Percentiles rank a stretch among this genome's conserved stretches.
These are phyloP conservation scores for Phylloscopus whistleri DNA, from an alignment of 2,113 vertebrate species.

Conservation along the genomic window DNA sequence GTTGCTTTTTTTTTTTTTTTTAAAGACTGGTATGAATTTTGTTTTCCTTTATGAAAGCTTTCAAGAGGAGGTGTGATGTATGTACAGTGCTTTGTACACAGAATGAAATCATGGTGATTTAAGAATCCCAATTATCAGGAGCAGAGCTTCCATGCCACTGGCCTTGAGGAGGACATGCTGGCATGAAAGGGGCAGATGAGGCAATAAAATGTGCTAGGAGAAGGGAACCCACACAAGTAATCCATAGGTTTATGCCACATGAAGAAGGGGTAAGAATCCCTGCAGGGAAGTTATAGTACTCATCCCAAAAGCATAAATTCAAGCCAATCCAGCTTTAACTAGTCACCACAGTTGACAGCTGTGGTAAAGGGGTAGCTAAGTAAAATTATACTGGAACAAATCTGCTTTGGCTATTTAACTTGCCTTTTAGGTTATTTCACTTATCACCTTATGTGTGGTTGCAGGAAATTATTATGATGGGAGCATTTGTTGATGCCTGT, in stretches of 20 bases:
- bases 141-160: background rate
- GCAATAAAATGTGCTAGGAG: background rate
- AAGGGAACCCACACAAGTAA: background rate
- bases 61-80: background rate
- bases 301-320: background rate
- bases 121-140: background rate
- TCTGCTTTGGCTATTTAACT: background rate
- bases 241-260: background rate
- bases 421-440: background rate
- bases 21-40: background rate
- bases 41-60: background rate
- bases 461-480: background rate
- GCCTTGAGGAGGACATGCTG: background rate
- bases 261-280: background rate
- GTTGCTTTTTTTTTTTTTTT: background rate
- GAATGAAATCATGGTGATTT: background rate
- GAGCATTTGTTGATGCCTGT: background rate
- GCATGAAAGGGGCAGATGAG: background rate
- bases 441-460: background rate
- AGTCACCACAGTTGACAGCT: background rate
- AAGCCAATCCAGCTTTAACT: background rate
- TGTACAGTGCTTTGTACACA: rapidly evolving
- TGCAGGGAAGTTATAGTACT: background rate
- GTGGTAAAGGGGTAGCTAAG: background rate
- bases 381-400: background rate